phyloP scores from a whole-genome alignment of 2,797 vertebrate genomes.

The Sebastes matsubarae region DNA sequence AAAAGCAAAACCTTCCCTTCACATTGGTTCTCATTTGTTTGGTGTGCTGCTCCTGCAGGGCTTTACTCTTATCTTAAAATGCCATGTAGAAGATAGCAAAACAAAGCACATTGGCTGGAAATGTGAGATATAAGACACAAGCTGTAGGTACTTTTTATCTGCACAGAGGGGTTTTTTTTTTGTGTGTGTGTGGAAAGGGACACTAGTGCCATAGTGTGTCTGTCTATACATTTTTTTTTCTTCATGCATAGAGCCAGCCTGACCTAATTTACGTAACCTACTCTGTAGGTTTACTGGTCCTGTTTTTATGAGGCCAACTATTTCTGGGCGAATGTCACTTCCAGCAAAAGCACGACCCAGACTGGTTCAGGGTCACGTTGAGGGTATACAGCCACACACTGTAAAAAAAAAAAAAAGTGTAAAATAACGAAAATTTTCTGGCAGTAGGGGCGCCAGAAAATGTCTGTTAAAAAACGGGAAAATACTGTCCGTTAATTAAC shows the following conservation, averaged over 20 bases:
- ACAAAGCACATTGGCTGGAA: slow-evolving; percentile 15
- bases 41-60: neutral
- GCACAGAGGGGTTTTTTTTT: neutral
- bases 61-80: slow-evolving; percentile 31
- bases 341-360: slow-evolving; percentile 56
- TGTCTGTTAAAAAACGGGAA: too few species aligned
- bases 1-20: neutral
- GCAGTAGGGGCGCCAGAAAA: too few species aligned
- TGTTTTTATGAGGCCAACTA: slow-evolving; percentile 47
- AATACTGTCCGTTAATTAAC: too few species aligned
- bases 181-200: neutral
- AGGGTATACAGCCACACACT: slow-evolving; percentile 10
- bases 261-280: slow-evolving; percentile 34
- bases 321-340: slow-evolving; percentile 54
- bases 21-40: slow-evolving; percentile 8
- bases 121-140: neutral
- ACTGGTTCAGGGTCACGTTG: slow-evolving; percentile 58
- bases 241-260: slow-evolving; percentile 9
- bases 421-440: too few species aligned
- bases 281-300: slow-evolving; percentile 7
- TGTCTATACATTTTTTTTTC: neutral
- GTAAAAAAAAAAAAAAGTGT: too few species aligned
- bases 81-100: slow-evolving; percentile 5
- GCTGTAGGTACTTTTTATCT: neutral
- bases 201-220: neutral